Evolutionary conservation across 1,140 invertebrate species (phyloP), one percentile per base, ranked within the genome.

Genomic region (Drosophila repletoides): DNA sequence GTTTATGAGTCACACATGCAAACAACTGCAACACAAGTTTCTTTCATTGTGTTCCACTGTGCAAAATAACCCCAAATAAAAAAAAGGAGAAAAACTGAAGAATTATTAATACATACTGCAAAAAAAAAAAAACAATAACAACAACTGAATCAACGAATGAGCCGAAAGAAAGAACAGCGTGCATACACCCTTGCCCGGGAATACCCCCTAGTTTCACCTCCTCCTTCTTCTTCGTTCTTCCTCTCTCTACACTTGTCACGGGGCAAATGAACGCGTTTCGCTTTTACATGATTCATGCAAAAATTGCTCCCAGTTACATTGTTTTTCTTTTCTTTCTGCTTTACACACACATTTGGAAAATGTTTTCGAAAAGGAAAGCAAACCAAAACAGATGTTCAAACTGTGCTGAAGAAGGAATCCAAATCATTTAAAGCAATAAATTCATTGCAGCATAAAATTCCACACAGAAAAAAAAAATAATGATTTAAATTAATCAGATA

Each of bases 91-190:
- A 48, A 60, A 60, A 12, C 29, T 24, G 22, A 21, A 51, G 36
- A 59, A 66, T 51, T 66, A 66, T 66, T 59, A 66, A 59, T 51
- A 51, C 53, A 59, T 28, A 22, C 19, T 26, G 53, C 19, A 36
- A 46, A 17, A 33, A 40, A 7, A 14, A 34, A 55, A 38, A 15
- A 63, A 15, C 21, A 19, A 63, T 38, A 38, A 52, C 33, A 53
- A 6, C 14, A 28, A 38, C 26, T 40, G 17, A 29, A 48, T 28
- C 19, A 24, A 45, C 51, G 7, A 24, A 17, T 36, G 28, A n/a
- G 9, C 21, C 9, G 5, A 36, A 26, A 46, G 19, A 48, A 21
- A 34, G 31, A 53, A 53, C 48, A 17, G 36, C 28, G 7, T 33
- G 28, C 46, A 4, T 17, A 3, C 15, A 6, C 15, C 10, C 33